A percentile compares a stretch with the other conserved stretches of the same genome.
Evolutionary conservation across 2,888 invertebrate genomes (phyloP).

Genomic region (Nomada hirtipes): DNA sequence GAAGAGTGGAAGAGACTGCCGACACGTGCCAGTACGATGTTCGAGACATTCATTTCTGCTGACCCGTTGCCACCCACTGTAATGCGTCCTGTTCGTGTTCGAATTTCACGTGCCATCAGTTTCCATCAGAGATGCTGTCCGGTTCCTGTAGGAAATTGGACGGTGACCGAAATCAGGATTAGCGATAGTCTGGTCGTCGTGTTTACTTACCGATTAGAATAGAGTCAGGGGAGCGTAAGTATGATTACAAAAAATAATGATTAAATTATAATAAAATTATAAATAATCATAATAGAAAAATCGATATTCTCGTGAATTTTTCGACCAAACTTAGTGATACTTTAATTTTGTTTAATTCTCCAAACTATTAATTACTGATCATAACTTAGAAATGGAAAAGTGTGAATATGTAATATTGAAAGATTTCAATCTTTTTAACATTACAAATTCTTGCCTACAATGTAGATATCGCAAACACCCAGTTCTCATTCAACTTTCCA

Average conservation of each 20-base stretch:
- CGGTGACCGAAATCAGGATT: constrained; percentile 8
- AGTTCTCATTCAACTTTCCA: background rate
- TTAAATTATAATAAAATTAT: no score
- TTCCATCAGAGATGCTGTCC: background rate
- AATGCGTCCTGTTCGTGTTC: background rate
- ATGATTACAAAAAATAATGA: no score
- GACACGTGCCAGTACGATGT: constrained; percentile 10
- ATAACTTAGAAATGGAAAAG: background rate
- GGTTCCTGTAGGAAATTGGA: background rate
- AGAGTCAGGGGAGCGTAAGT: no score
- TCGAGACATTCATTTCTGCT: constrained; percentile 25
- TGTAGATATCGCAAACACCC: background rate
- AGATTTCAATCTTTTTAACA: background rate
- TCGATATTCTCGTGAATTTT: background rate
- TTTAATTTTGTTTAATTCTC: background rate
- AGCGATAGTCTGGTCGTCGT: no score
- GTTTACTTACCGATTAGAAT: no score
- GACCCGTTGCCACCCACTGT: constrained; percentile 7
- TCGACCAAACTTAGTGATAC: no score
- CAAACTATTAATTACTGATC: no score
- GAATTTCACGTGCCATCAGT: constrained; percentile 35
- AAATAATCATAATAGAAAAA: no score
- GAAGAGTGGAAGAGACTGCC: background rate
- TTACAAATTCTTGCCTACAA: background rate
- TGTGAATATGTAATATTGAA: background rate